Conservation (phyloP, 2,113 vertebrate genomes). For the Notarius quadriscutis region DNA sequence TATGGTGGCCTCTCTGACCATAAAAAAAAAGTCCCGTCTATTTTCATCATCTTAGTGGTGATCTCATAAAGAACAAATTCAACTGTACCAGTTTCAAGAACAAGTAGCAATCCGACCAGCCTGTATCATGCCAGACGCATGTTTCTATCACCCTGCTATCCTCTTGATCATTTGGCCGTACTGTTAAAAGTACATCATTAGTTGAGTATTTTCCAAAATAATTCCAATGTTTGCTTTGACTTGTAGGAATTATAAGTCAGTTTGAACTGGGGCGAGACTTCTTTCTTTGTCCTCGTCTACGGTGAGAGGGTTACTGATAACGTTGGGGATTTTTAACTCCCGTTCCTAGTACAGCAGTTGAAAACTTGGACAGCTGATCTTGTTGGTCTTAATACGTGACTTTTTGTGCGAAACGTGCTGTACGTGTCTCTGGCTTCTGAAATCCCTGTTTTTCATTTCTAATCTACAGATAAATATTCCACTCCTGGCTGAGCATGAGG, state of each 20-base stretch:
- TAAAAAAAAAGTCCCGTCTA: too few species aligned
- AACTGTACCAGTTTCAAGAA: too few species aligned
- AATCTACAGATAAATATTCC: background rate
- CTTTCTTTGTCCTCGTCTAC: background rate
- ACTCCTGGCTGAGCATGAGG: background rate
- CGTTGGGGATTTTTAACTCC: background rate
- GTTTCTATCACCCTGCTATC: too few species aligned
- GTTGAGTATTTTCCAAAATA: too few species aligned
- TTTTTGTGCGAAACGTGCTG: background rate
- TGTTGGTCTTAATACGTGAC: background rate
- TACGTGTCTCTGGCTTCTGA: background rate
- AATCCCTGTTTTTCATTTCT: background rate
- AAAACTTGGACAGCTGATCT: background rate
- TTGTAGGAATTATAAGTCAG: background rate
- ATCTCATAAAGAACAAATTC: too few species aligned
- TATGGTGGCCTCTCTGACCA: too few species aligned
- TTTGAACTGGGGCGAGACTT: background rate
- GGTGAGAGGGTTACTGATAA: background rate
- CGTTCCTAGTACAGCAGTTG: background rate
- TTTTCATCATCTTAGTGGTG: too few species aligned
- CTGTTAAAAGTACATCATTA: too few species aligned
- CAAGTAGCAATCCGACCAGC: too few species aligned
- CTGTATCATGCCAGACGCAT: too few species aligned
- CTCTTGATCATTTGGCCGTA: too few species aligned
- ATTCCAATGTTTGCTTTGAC: background rate